These are phyloP conservation scores for Steinernema feltiae DNA, from an alignment of 1,140 invertebrate genomes.

Conservation along the genomic window DNA sequence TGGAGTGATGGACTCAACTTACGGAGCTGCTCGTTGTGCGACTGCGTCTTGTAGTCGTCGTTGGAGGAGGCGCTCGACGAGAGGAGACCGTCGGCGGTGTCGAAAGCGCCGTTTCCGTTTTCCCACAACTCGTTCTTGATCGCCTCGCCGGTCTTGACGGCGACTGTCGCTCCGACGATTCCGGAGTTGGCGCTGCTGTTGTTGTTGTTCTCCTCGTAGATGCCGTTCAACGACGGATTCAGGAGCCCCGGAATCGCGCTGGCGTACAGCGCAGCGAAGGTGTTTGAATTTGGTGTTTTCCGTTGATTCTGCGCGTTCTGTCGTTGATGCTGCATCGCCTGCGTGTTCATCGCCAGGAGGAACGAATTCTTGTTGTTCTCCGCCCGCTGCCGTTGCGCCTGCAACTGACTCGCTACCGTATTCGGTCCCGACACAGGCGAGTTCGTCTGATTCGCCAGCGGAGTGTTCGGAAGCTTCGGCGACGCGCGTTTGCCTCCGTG, in stretches of 20 bases:
- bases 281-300: not conserved
- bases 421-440: not conserved
- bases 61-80: not conserved
- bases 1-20: not conserved
- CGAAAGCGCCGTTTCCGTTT: not conserved
- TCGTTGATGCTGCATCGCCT: conserved; percentile 19
- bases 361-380: conserved; percentile 12
- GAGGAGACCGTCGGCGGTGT: not conserved
- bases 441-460: not conserved
- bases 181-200: not conserved
- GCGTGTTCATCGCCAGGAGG: not conserved
- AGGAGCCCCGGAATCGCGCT: not conserved
- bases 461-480: conserved; percentile 20
- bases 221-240: not conserved
- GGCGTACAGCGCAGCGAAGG: not conserved
- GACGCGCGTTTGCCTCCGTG: conserved; percentile 29
- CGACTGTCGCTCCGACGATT: not conserved
- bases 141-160: not conserved
- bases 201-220: not conserved
- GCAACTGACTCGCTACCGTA: conserved; percentile 20
- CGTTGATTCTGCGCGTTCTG: conserved; percentile 19
- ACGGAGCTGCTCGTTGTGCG: conserved; percentile 2
- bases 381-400: not conserved
- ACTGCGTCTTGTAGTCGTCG: conserved; percentile 8
- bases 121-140: not conserved